A percentile compares a stretch with the other conserved stretches of the same genome.
These are phyloP conservation scores for Dolichotis patagonum DNA, from an alignment of 2,113 vertebrate species.

Conservation along the genomic window DNA sequence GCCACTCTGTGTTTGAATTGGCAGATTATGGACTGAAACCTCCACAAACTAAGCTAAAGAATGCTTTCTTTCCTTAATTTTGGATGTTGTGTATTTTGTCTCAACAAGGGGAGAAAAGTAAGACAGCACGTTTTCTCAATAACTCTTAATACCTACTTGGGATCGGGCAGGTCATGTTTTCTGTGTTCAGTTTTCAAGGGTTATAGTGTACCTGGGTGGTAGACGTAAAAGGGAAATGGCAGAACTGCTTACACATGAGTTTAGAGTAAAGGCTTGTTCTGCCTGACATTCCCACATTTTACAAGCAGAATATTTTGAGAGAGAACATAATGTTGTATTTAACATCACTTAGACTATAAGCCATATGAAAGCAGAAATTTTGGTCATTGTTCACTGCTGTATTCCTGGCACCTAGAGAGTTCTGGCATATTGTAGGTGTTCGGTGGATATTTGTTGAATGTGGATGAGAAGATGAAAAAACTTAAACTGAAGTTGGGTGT, in stretches of 20 bases:
- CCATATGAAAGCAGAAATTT: not conserved
- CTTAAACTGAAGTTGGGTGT: not conserved
- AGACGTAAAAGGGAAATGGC: not conserved
- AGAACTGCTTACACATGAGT: not conserved
- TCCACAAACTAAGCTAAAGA: too few species aligned
- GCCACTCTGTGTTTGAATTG: too few species aligned
- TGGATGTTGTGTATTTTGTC: too few species aligned
- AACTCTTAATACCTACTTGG: not conserved
- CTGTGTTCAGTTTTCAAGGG: not conserved
- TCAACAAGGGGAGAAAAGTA: too few species aligned
- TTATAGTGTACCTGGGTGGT: not conserved
- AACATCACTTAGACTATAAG: conserved; percentile 2
- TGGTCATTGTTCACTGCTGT: not conserved
- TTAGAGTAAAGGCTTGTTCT: not conserved
- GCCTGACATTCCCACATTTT: not conserved
- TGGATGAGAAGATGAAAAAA: not conserved
- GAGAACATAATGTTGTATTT: not conserved
- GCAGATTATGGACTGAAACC: too few species aligned
- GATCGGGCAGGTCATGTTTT: not conserved
- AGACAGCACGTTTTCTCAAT: not conserved
- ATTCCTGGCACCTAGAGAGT: not conserved
- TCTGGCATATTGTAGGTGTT: not conserved
- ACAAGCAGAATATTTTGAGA: conserved; percentile 45
- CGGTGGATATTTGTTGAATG: not conserved
- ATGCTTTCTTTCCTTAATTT: too few species aligned